Conservation (phyloP, 2,888 invertebrate species). For the Amblyjoppa fuscipennis region DNA sequence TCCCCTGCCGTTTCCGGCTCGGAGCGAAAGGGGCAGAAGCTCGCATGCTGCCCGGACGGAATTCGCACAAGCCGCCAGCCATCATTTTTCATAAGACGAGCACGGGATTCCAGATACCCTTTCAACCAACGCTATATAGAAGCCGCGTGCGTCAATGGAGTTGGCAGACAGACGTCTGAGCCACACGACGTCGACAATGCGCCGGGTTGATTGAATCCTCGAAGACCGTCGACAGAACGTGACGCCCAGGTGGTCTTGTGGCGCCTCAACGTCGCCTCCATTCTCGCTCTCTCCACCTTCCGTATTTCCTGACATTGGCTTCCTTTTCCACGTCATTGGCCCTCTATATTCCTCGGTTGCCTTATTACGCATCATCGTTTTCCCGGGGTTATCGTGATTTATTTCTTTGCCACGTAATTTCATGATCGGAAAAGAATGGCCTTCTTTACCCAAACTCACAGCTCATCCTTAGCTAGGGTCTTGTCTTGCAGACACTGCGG, state of each 20-base stretch:
- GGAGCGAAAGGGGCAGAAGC: background rate
- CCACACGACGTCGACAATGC: slow-evolving; percentile 74
- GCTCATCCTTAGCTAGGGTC: background rate
- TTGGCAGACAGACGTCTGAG: slow-evolving; percentile 17
- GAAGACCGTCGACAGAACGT: slow-evolving; percentile 70
- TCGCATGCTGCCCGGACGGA: background rate
- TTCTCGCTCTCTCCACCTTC: slow-evolving; percentile 15
- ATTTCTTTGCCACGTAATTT: background rate
- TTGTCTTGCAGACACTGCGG: background rate
- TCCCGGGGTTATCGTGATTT: background rate
- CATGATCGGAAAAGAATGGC: background rate
- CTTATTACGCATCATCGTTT: background rate
- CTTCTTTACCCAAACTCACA: background rate
- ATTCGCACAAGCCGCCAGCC: slow-evolving; percentile 65
- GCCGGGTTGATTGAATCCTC: slow-evolving; percentile 79
- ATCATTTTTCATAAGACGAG: slow-evolving; percentile 77
- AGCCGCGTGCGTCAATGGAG: background rate
- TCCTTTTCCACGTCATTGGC: background rate
- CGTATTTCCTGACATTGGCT: slow-evolving; percentile 10
- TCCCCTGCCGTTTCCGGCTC: background rate
- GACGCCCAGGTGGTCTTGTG: background rate
- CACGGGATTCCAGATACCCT: slow-evolving; percentile 2
- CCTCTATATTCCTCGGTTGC: background rate
- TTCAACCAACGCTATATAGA: background rate
- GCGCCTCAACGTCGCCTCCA: slow-evolving; percentile 3